Evolutionary conservation across 2,888 invertebrate genomes (phyloP).

Genomic region (Melanchra persicariae): DNA sequence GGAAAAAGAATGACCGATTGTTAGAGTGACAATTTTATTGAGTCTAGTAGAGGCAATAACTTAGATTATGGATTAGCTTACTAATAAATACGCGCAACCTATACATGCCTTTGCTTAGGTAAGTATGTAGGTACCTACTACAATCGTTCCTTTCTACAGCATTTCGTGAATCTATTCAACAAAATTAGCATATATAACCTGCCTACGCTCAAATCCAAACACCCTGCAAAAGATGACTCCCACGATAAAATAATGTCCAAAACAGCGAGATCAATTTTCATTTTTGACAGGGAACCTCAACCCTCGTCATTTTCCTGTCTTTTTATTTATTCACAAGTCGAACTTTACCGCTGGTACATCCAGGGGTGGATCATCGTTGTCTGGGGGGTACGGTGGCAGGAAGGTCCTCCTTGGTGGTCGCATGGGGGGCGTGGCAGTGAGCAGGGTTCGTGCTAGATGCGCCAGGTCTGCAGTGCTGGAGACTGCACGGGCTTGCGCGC

Average conservation of each 20-base stretch:
- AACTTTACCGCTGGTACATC: slow-evolving; percentile 85
- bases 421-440: slow-evolving; percentile 92
- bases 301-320: slow-evolving; percentile 37
- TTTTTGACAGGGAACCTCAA: slow-evolving; percentile 44
- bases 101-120: background rate
- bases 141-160: background rate
- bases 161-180: background rate
- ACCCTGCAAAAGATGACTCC: slow-evolving; percentile 18
- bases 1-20: background rate
- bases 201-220: background rate
- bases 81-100: too few relatives aligned
- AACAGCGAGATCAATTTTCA: slow-evolving; percentile 41
- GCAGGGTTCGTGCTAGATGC: slow-evolving; percentile 95
- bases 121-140: background rate
- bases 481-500: slow-evolving; percentile 94
- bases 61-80: too few relatives aligned
- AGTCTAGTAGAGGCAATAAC: too few relatives aligned
- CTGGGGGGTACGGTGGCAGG: slow-evolving; percentile 88
- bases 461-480: slow-evolving; percentile 94
- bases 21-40: too few relatives aligned
- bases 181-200: background rate
- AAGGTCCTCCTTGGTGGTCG: slow-evolving; percentile 93
- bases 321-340: slow-evolving; percentile 35
- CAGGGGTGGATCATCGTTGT: slow-evolving; percentile 85
- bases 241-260: slow-evolving; percentile 33